Base-by-base conservation (phyloP, 2,797 vertebrate genomes). In the Pseudochirops cupreus region DNA sequence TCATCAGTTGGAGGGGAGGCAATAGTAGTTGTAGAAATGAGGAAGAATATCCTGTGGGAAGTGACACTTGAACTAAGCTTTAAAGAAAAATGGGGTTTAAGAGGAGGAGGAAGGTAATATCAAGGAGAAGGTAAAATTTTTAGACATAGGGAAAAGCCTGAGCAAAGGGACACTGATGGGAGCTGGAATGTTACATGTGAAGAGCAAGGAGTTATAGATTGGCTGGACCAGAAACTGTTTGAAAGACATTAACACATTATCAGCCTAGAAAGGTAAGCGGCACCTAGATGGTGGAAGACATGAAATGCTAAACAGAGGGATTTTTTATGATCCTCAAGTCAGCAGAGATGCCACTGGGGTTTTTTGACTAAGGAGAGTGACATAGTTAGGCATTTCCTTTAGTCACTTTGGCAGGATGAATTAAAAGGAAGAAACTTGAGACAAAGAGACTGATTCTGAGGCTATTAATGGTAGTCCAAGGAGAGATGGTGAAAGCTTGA, bases 151-250 rank as follows among this genome's bases (percentile, higher is more conserved):
- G 18, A 93, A 91, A 7, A 93, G 24, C 91, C 93, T 93, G 31
- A 93, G 57, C 67, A 59, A 92, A 95, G 87, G 18, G 90, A 18
- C 39, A 94, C 52, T 95, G 58, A 67, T 87, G 91, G 94, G n/a
- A 56, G 93, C 95, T 93, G 90, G 2, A 56, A 13, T 96, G 33
- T 29, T 31, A 12, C 74, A 46, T 95, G 56, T 93, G 55, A 54
- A 50, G 50, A 92, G 92, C 56, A 55, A 67, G 90, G 57, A 95
- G 54, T 53, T 46, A 24, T 91, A 33, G 5, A 95, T 7, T 94
- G 26, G 59, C 53, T 94, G 92, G 74, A 82, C 91, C 93, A 93
- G 58, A 96, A n/a, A 92, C 92, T 94, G n/a, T 91, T 96, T 95
- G 46, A 52, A 54, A 96, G 14, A 90, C 91, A 26, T 52, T 58